phyloP scores from a whole-genome alignment of 2,888 invertebrate genomes.

The Diplazon laetatorius region DNA sequence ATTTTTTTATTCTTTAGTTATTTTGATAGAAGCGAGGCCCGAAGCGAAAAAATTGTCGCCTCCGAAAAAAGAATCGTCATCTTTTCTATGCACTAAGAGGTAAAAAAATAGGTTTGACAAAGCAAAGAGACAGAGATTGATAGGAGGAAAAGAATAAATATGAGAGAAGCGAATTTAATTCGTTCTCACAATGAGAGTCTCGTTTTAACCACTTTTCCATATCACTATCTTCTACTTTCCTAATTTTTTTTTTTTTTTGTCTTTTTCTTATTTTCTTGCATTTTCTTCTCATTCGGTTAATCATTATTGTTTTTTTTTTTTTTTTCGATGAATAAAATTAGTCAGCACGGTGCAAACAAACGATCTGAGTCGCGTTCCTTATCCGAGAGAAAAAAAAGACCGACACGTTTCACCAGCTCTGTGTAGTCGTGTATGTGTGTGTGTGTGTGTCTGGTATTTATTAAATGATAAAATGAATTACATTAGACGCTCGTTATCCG shows the following conservation, averaged over 20 bases:
- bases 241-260: background rate
- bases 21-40: conserved; percentile 6
- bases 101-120: conserved; percentile 37
- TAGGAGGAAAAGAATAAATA: conserved; percentile 13
- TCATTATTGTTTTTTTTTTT: background rate
- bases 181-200: conserved; percentile 12
- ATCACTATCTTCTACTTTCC: conserved; percentile 11
- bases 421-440: conserved; percentile 18
- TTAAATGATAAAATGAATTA: background rate
- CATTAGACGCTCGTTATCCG: conserved; percentile 41
- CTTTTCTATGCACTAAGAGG: conserved; percentile 40
- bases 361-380: background rate
- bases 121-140: conserved; percentile 15
- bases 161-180: conserved; percentile 16
- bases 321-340: background rate
- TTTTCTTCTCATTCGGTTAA: too few species aligned
- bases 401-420: conserved; percentile 6
- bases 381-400: background rate
- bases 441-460: conserved; percentile 5
- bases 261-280: background rate
- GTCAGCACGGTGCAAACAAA: background rate
- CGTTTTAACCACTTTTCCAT: conserved; percentile 14
- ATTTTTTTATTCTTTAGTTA: background rate
- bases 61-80: conserved; percentile 12
- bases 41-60: too few species aligned